Base-by-base conservation (phyloP, 2,113 vertebrate genomes). In the Myotis davidii region DNA sequence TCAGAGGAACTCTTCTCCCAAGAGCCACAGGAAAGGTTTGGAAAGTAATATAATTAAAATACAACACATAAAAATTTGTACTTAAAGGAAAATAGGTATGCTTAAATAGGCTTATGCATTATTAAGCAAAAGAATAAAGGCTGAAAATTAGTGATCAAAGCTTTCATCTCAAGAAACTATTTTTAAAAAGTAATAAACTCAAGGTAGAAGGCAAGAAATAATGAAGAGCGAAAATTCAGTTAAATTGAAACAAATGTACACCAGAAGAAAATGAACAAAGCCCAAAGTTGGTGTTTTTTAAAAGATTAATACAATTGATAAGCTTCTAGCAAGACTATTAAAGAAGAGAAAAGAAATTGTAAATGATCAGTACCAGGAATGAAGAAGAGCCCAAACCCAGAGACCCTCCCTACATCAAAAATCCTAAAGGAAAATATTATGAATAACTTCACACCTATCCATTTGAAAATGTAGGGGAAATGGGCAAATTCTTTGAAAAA, bases 1-100 rank as follows among this genome's bases (percentile, higher is more conserved):
- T 61, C 6, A 50, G n/a, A 78, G 45, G 59, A 61, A 73, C 20
- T 37, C 13, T 88, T 79, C 32, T 79, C 9, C 69, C 42, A 65
- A 78, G 52, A 82, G 84, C 27, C 84, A 73, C 27, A 37, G 12
- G 69, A 88, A 94, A 96, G 29, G 13, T 50, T 77, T 92, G 42
- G 42, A 86, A 87, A 86, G 69, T 86, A 92, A 42, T 81, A 64
- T 86, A 85, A 83, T 93, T 42, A 88, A 85, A 92, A 82, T 88
- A 50, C 5, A 85, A 73, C 6, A 48, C 45, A 37, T 59, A 70
- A 67, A 85, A 84, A 91, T 32, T 87, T 88, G 3, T 85, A 9
- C n/a, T 79, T 88, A 88, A 42, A 69, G 45, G 67, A 96, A 45
- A 97, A 92, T 78, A 95, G 42, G 79, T 70, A 95, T 45, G 23